Conservation (phyloP, 2,888 invertebrate species). For the Galerucella nymphaeae region DNA sequence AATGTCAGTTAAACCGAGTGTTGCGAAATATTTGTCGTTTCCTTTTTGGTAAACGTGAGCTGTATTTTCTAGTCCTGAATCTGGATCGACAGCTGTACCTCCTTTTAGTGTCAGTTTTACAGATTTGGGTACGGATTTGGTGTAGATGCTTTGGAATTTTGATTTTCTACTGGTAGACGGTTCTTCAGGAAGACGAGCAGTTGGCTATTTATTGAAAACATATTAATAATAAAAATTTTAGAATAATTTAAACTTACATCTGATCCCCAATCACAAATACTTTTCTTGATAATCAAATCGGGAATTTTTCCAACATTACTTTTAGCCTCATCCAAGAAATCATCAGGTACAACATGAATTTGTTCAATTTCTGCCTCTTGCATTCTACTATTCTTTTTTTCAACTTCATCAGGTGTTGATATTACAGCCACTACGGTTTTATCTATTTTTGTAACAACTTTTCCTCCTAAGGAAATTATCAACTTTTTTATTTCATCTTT, state of each 20-base stretch:
- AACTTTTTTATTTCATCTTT: constrained; percentile 75
- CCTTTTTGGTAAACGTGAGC: constrained; percentile 81
- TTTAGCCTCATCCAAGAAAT: constrained; percentile 77
- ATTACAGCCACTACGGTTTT: constrained; percentile 80
- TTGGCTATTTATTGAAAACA: constrained; percentile 53
- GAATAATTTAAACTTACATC: constrained; percentile 71
- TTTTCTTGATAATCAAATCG: constrained; percentile 76
- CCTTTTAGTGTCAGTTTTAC: constrained; percentile 78
- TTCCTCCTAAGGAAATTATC: constrained; percentile 82
- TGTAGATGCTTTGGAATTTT: constrained; percentile 61
- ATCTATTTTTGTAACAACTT: constrained; percentile 73
- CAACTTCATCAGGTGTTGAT: constrained; percentile 75
- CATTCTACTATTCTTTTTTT: constrained; percentile 75
- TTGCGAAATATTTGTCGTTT: constrained; percentile 76
- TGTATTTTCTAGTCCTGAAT: constrained; percentile 79
- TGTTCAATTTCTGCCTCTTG: constrained; percentile 73
- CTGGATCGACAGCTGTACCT: constrained; percentile 94
- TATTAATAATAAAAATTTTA: not conserved
- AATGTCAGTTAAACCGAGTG: constrained; percentile 88
- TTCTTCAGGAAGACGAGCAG: constrained; percentile 58
- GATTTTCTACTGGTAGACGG: constrained; percentile 55
- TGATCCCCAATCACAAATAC: constrained; percentile 86
- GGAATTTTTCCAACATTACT: constrained; percentile 73
- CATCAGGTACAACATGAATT: constrained; percentile 84
- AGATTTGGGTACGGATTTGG: constrained; percentile 70